Base-by-base conservation (phyloP, 2,797 vertebrate genomes). In the Psittacula derbiana region DNA sequence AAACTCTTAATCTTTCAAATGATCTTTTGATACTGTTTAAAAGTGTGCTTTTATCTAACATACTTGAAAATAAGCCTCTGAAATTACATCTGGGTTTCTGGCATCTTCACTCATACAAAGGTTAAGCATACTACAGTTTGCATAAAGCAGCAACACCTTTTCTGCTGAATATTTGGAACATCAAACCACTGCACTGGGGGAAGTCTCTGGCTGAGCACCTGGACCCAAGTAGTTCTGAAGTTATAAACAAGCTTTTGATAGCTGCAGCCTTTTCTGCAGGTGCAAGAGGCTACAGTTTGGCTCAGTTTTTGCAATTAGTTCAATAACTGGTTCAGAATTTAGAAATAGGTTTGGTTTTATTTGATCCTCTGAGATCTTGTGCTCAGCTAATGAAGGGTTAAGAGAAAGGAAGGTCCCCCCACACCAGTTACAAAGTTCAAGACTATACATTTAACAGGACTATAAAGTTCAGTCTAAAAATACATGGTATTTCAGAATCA, bases 261-360 rank as follows among this genome's bases (percentile, higher is more conserved):
- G 80, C 95, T 94, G 95, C 83, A 96, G 86, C 31, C 36, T 93
- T 60, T 81, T 76, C 80, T 73, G 90, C 95, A 97, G 93, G 92
- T 95, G 95, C 94, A 92, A 64, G 33, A 75, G 41, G 27, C 50
- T 67, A 53, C 86, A 74, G 49, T 58, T 50, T 36, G 69, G 40
- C 46, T 91, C 43, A 4, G 27, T 65, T 88, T 88, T 41, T 73
- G 73, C 61, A 14, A 21, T 73, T 71, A 60, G 38, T 23, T 86
- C 65, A 95, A 25, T n/a, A 87, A 79, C 46, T 38, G 31, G 16
- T 55, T 91, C 24, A 86, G n/a, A 83, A 73, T 40, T 80, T 53
- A 84, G 49, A 88, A 90, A 72, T 0, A 41, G 8, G 12, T 47
- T 70, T 44, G 12, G 52, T 41, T 91, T 85, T 79, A 83, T 72